These are phyloP conservation scores for Rhizomys pruinosus DNA, from an alignment of 2,113 vertebrate genomes.

Conservation along the genomic window DNA sequence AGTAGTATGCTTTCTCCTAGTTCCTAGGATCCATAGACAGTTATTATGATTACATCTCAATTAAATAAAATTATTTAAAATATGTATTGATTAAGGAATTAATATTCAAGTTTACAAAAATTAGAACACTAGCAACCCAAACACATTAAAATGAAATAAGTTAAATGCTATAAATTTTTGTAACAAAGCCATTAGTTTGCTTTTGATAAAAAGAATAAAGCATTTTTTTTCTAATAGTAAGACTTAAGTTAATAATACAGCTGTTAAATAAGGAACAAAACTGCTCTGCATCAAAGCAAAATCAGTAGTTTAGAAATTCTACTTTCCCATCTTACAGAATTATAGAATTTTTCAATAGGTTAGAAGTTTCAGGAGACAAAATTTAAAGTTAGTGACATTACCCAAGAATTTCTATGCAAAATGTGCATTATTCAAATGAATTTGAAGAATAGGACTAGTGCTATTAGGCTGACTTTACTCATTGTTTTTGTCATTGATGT, in stretches of 20 bases:
- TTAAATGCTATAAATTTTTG: conserved; percentile 20
- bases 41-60: background rate
- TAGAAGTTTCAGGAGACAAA: background rate
- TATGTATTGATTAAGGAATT: background rate
- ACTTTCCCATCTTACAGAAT: background rate
- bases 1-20: background rate
- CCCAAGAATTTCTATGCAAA: background rate
- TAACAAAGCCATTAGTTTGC: background rate
- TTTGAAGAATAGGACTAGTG: background rate
- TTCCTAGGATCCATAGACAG: background rate
- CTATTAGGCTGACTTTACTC: background rate
- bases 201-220: background rate
- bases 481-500: too few relatives aligned
- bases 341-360: background rate
- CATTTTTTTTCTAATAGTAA: background rate
- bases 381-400: conserved; percentile 36
- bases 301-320: background rate
- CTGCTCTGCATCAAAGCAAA: background rate
- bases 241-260: background rate
- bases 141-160: conserved; percentile 18
- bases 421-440: background rate
- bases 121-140: background rate
- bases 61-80: conserved; percentile 19
- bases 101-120: conserved; percentile 8
- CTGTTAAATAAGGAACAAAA: background rate